Base-by-base conservation (phyloP, 1,140 invertebrate species). In the Calliphora vicina region DNA sequence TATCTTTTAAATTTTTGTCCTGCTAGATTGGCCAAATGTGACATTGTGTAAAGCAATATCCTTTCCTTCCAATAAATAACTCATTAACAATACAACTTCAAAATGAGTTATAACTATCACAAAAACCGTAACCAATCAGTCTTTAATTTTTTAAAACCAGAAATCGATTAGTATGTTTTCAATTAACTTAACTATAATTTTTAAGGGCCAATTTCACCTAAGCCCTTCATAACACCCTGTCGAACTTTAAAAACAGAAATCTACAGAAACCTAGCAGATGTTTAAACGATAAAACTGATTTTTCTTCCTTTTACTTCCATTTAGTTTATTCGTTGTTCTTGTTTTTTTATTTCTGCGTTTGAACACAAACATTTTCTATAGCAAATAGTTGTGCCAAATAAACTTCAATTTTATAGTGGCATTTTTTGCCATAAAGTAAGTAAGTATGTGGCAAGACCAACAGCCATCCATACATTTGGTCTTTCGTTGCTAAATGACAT, bases 341-440 rank as follows among this genome's bases (percentile, higher is more conserved):
- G 1, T 35, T 74, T 74, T 15, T 74, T 17, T 35, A 35, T 35
- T 35, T 35, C 29, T n/a, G n/a, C n/a, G 2, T 74, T 15, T 13
- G 26, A 74, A 29, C 27, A 29, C 29, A 74, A 74, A 12, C 10
- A 50, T 50, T 50, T 50, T 13, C 45, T 13, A 13, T 2, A 50
- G 45, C 12, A 74, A 29, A 74, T 74, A 74, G 72, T 74, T 74
- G 26, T 74, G 72, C 13, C 72, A 74, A 74, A 74, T 74, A 74
- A 35, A 74, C 72, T 74, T 50, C 45, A 2, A 35, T 35, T 35
- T 35, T 35, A 35, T 50, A 50, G 45, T 50, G 45, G 45, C 45
- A 50, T 50, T 50, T 35, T 35, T 35, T 50, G 45, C 45, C 45
- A 15, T 50, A 50, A 50, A 2, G 45, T 50, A 15, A 17, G 17